phyloP scores from a whole-genome alignment of 2,113 vertebrate genomes.

The Calonectris borealis region DNA sequence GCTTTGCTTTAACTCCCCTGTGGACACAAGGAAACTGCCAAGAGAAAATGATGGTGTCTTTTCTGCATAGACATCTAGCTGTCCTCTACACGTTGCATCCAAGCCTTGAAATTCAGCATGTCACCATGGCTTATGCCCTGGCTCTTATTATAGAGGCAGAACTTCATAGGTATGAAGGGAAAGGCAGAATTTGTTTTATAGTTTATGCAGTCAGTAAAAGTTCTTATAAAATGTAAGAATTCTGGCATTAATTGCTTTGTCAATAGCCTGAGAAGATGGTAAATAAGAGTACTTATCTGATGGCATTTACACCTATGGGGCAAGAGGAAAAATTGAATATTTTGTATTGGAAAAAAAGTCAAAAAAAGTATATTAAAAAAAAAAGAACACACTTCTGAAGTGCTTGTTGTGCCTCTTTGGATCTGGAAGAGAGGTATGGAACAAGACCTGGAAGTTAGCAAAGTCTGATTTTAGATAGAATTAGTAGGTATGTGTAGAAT shows the following conservation, averaged over 20 bases:
- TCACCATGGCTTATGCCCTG: background rate
- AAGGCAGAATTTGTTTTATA: background rate
- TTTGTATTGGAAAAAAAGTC: background rate
- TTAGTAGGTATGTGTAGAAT: background rate
- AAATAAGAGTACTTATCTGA: background rate
- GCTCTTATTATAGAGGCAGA: background rate
- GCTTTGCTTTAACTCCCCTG: background rate
- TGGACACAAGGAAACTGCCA: background rate
- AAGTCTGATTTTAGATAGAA: background rate
- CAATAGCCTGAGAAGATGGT: background rate
- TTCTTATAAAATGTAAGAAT: background rate
- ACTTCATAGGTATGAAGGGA: background rate
- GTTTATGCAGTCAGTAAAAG: background rate
- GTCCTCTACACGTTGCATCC: background rate
- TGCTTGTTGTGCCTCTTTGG: background rate
- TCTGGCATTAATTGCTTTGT: background rate
- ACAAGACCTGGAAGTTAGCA: background rate
- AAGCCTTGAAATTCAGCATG: background rate
- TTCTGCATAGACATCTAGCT: background rate
- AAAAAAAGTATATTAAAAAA: background rate
- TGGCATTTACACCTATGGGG: background rate
- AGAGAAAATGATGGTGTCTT: background rate
- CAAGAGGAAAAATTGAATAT: background rate
- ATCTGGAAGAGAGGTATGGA: background rate
- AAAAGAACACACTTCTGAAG: background rate